Evolutionary conservation across 2,113 vertebrate species (phyloP), one percentile per base, ranked within the genome.

Genomic region (Indicator indicator): DNA sequence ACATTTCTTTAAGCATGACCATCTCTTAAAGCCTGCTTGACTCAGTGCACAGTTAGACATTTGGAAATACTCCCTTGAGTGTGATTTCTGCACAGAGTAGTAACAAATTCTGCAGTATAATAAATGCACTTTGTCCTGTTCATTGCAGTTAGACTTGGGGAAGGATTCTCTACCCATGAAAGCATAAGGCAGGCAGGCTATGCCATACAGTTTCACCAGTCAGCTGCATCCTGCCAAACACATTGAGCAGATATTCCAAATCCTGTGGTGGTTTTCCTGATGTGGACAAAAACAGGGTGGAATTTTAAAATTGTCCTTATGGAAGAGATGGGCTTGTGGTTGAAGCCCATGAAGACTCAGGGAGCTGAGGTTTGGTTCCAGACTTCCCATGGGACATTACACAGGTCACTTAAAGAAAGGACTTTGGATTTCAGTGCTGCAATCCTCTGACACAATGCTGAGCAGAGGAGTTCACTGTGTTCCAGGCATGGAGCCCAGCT

Each of bases 401-500:
- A 46, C 44, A 83, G 32, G 80, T 90, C 55, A 56, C 32, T 81
- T 26, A 8, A 38, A 67, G 68, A 88, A 83, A 36, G 24, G 24
- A 15, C 82, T 87, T 94, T 1, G 1, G 19, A 82, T 72, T 84
- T 82, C 63, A 67, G 50, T 44, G 52, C 83, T 72, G 75, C 71
- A 81, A 36, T 67, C 27, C 40, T 60, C 59, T 11, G 19, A 69
- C 68, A 17, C 48, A 24, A n/a, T 5, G 26, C 38, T 1, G 11
- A 72, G 81, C 0, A 1, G 23, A 26, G 50, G 42, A 78, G 79
- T 28, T 59, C n/a, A 21, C 52, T n/a, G 56, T 0, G 0, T 58
- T 50, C 48, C 0, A 0, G 46, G 30, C 6, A 7, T 0, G 0
- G 36, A 60, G 32, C 28, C 26, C 3, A 1, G 20, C 20, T 95